Conservation (phyloP, 2,888 invertebrate species). For the Drosophila infuscata region DNA sequence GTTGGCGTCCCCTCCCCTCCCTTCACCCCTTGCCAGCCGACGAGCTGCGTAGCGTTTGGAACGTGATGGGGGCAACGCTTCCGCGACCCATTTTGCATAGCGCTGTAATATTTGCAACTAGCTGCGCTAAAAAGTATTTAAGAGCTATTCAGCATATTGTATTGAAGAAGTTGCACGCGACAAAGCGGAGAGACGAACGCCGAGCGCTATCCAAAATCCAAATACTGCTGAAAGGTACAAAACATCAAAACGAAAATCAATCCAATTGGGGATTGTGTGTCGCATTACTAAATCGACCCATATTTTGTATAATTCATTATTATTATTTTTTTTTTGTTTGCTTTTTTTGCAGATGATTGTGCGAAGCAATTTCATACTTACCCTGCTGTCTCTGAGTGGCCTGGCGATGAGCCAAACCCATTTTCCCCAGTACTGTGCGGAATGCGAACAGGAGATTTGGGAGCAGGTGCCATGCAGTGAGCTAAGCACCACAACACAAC, state of each 20-base stretch:
- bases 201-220: slow-evolving; percentile 34
- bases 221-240: slow-evolving; percentile 72
- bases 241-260: slow-evolving; percentile 9
- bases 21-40: slow-evolving; percentile 5
- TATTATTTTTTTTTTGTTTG: not conserved
- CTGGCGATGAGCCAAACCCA: slow-evolving; percentile 33
- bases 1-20: slow-evolving; percentile 21
- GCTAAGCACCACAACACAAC: slow-evolving; percentile 49
- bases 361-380: slow-evolving; percentile 41
- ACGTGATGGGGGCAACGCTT: slow-evolving; percentile 72
- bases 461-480: slow-evolving; percentile 79
- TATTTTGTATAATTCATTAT: slow-evolving; percentile 16
- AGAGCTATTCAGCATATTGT: slow-evolving; percentile 76
- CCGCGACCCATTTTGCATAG: slow-evolving; percentile 71
- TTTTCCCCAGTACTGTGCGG: slow-evolving; percentile 70
- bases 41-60: slow-evolving; percentile 57
- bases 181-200: slow-evolving; percentile 44
- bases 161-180: slow-evolving; percentile 76
- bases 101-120: slow-evolving; percentile 50
- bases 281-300: slow-evolving; percentile 28
- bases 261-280: slow-evolving; percentile 22
- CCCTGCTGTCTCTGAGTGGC: slow-evolving; percentile 36
- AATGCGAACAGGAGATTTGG: slow-evolving; percentile 82
- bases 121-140: slow-evolving; percentile 72
- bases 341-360: slow-evolving; percentile 60